Evolutionary conservation across 2,888 invertebrate genomes (phyloP), one percentile per base, ranked within the genome.

Genomic region (Drosophila borborema): DNA sequence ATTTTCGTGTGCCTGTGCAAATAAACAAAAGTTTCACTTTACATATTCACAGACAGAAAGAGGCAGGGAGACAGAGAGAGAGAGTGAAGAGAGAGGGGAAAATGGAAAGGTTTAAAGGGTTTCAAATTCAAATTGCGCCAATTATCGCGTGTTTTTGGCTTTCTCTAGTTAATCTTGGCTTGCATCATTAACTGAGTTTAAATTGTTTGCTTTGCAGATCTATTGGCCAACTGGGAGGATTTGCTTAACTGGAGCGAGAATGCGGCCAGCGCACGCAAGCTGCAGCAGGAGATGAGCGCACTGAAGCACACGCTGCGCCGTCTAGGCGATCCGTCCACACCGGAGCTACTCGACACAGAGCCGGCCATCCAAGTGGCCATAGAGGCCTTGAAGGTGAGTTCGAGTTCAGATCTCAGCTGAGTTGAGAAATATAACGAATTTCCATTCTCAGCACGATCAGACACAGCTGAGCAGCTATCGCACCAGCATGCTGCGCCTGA

Each of bases 241-340:
- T 82, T 93, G 76, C 87, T 93, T 53, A 90, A 86, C 80, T 93
- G 93, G 93, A 93, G 93, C 88, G 93, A 93, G 91, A 93, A 93
- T 91, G 93, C 93, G 59, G 91, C 92, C 20, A 90, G 89, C 31
- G 93, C 93, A 80, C 91, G 93, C 80, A 91, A 93, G 77, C 90
- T 93, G 90, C 93, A 93, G 86, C 92, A 93, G 87, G 93, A 93
- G 91, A 93, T 93, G 93, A 91, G 91, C 77, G 81, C 91, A 60
- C 76, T 93, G 81, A 93, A 92, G 86, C 90, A 91, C 74, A 85
- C 91, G 70, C 81, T 93, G 49, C 84, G 90, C 80, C 92, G 92
- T 60, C 86, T 93, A 77, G 93, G 93, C 60, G 92, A 92, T 77
- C 91, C 91, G 78, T 84, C 89, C 61, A 85, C 91, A 54, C 91